Evolutionary conservation across 2,113 vertebrate species (phyloP), one percentile per base, ranked within the genome.

Genomic region (Scophthalmus maximus): DNA sequence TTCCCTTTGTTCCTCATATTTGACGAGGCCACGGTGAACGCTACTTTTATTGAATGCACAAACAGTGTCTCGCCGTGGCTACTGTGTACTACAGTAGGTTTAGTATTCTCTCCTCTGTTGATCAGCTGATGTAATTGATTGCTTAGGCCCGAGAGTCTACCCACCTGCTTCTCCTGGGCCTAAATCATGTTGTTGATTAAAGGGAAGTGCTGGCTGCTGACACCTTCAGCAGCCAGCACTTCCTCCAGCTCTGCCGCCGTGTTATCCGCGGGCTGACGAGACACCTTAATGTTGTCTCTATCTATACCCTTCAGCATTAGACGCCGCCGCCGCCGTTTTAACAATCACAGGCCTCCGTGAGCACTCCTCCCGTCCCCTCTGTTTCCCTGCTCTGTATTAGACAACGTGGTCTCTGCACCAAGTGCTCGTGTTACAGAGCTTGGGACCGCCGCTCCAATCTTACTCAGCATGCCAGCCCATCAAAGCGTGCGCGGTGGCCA

Each of bases 361-460:
- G 38, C 32, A 34, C 29, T 67, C 34, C 73, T 76, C 68, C 72
- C 20, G n/a, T 65, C 64, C 49, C 64, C 67, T 67, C 76, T 38
- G 51, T 76, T 58, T 63, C 76, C 68, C 62, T 64, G 49, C 70
- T 80, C 61, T 34, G 55, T 80, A 63, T 81, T 73, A 80, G 84
- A 81, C 71, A 85, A 78, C 64, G 74, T 50, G 70, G 67, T 51
- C 77, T 72, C 55, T 59, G 66, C 74, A 70, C 77, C 90, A 73
- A 91, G 81, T 91, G 88, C 89, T 93, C 90, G 90, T 92, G 87
- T 88, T 88, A 89, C 91, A 87, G 91, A 92, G 86, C 87, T 81
- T 73, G 59, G 79, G 89, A 91, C 86, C 85, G 81, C 83, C 68
- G 34, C 82, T 73, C 87, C 82, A 81, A 90, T 83, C 91, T 90